Percentiles rank a stretch among this genome's conserved stretches.
phyloP scores from a whole-genome alignment of 2,888 invertebrate genomes.

The Brachylomia viminalis region DNA sequence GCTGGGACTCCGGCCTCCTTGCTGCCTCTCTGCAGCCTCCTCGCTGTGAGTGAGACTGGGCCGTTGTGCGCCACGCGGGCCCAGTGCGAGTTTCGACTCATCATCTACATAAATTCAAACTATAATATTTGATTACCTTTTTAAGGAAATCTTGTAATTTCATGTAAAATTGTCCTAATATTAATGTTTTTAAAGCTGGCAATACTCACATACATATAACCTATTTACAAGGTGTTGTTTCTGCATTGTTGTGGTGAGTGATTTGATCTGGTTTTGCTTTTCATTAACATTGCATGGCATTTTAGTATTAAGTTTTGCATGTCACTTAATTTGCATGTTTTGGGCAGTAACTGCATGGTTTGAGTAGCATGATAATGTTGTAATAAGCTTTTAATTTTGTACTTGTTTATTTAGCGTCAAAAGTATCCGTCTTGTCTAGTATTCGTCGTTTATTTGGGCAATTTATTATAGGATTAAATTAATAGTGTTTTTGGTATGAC shows the following conservation, averaged over 20 bases:
- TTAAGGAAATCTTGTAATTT: no score
- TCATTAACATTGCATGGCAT: constrained; percentile 62
- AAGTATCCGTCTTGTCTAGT: constrained; percentile 5
- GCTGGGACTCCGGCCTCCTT: no score
- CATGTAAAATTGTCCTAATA: no score
- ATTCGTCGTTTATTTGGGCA: neutral
- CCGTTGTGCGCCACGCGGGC: no score
- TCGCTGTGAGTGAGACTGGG: no score
- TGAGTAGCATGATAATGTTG: neutral
- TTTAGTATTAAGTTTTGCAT: constrained; percentile 39
- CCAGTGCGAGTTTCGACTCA: no score
- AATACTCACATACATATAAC: constrained; percentile 24
- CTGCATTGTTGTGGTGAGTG: constrained; percentile 76
- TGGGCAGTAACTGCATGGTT: constrained; percentile 24
- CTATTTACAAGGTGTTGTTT: constrained; percentile 53
- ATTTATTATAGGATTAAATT: neutral
- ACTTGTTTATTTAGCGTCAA: neutral
- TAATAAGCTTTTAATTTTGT: neutral
- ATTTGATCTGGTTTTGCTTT: constrained; percentile 68
- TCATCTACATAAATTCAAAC: no score
- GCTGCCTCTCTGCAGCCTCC: no score
- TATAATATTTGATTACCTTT: no score
- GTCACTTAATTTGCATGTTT: constrained; percentile 39
- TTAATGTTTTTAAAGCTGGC: constrained; percentile 43
- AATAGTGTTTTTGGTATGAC: neutral